Evolutionary conservation across 1,140 invertebrate species (phyloP).

Genomic region (Eurytemora carolleeae): DNA sequence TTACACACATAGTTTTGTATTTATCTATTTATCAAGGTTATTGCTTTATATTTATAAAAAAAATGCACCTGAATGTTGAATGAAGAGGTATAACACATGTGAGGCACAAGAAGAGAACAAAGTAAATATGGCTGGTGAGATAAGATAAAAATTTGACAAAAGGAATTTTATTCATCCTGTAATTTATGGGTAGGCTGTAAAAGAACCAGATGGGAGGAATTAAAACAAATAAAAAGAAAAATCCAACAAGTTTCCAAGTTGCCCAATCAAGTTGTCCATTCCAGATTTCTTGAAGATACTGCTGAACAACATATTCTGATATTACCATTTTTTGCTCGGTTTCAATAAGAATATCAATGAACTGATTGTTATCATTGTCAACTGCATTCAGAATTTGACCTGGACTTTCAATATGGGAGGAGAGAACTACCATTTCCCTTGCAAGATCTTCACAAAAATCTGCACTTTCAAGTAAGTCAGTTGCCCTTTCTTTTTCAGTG

Average conservation of each 20-base stretch:
- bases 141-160: neutral
- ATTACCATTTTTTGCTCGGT: slow-evolving; percentile 77
- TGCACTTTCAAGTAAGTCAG: slow-evolving; percentile 79
- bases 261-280: slow-evolving; percentile 85
- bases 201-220: slow-evolving; percentile 89
- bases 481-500: slow-evolving; percentile 31
- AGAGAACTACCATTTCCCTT: slow-evolving; percentile 63
- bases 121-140: slow-evolving; percentile 58
- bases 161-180: neutral
- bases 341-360: slow-evolving; percentile 91
- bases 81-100: slow-evolving; percentile 62
- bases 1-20: too few relatives aligned
- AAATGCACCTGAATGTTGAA: neutral
- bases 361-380: slow-evolving; percentile 73
- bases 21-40: too few relatives aligned
- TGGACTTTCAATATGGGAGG: neutral
- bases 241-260: slow-evolving; percentile 72
- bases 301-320: slow-evolving; percentile 24
- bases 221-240: slow-evolving; percentile 74
- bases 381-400: slow-evolving; percentile 60
- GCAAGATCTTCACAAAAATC: slow-evolving; percentile 93
- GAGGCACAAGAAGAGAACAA: slow-evolving; percentile 74
- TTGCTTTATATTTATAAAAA: too few relatives aligned
- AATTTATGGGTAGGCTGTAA: slow-evolving; percentile 39
- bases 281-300: slow-evolving; percentile 75